Evolutionary conservation across 1,140 invertebrate species (phyloP), one percentile per base, ranked within the genome.

Genomic region (Aphaenogaster floridana): DNA sequence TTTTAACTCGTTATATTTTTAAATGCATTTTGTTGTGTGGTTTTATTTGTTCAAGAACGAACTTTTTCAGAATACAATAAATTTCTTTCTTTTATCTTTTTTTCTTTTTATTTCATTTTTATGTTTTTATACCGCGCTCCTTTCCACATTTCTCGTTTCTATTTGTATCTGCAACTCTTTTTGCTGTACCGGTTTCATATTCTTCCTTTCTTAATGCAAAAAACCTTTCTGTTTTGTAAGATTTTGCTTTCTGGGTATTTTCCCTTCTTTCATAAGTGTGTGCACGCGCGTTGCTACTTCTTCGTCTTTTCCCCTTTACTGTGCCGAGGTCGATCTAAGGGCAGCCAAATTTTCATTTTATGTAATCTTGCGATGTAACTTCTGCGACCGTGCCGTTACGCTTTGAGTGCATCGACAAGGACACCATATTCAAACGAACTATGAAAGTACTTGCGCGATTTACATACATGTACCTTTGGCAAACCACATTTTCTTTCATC

Each of bases 341-440:
- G 68, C 84, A 90, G 88, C 88, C 91, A 93, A 93, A 92, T 91
- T 92, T 88, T 84, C 66, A 78, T 48, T 85, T 94, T 94, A 92
- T 90, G 91, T 93, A 94, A 94, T 91, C 77, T 88, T 48, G 21
- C 79, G 80, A 91, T 89, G 83, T 92, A 94, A 93, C 94, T 93
- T 90, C 87, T 77, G 39, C 86, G 48, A 86, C 64, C 71, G 74
- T 57, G 80, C 45, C 57, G 61, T 69, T 76, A 52, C 61, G 17
- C 59, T 72, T 42, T n/a, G 9, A 64, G 45, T 71, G 76, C 57
- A 50, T 59, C 42, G 15, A 8, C 77, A 71, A 86, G 69, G 84
- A 52, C 68, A 36, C 11, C 21, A 8, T 15, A 21, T 45, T 54
- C 48, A 34, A 48, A 61, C 42, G 13, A 84, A 34, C 66, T 59